Evolutionary conservation across 23 tunicate genomes (phyloP).

Genomic region (Botrylloides violaceus): DNA sequence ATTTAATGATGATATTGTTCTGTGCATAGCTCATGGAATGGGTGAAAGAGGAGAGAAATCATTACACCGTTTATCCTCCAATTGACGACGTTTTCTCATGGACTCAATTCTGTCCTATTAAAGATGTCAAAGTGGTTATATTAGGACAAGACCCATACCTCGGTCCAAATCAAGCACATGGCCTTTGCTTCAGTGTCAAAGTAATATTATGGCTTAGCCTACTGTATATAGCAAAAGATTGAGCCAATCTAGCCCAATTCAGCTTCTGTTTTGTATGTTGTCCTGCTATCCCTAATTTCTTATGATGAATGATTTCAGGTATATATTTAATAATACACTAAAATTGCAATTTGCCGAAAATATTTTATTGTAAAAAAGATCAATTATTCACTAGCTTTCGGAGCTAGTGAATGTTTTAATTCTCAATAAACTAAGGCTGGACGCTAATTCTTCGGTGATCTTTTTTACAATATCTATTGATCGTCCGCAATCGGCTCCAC

Average conservation of each 20-base stretch:
- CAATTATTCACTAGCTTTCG: too few species aligned
- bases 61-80: slow-evolving; percentile 58
- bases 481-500: too few species aligned
- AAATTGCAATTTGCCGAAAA: too few species aligned
- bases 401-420: too few species aligned
- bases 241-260: not conserved
- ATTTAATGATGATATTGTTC: not conserved
- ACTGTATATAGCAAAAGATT: not conserved
- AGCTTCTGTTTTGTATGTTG: too few species aligned
- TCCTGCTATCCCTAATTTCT: too few species aligned
- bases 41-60: slow-evolving; percentile 37
- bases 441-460: too few species aligned
- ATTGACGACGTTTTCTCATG: slow-evolving; percentile 70
- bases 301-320: too few species aligned
- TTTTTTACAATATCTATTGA: too few species aligned
- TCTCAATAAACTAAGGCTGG: too few species aligned
- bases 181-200: slow-evolving; percentile 94
- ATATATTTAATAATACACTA: too few species aligned
- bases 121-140: slow-evolving; percentile 87
- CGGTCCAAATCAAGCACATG: slow-evolving; percentile 98
- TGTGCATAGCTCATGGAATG: slow-evolving; percentile 31
- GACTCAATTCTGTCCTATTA: slow-evolving; percentile 44
- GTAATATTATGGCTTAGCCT: slow-evolving; percentile 16
- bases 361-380: too few species aligned
- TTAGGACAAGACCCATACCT: slow-evolving; percentile 99